Conservation (phyloP, 23 tunicate genomes). For the Diplosoma virens region DNA sequence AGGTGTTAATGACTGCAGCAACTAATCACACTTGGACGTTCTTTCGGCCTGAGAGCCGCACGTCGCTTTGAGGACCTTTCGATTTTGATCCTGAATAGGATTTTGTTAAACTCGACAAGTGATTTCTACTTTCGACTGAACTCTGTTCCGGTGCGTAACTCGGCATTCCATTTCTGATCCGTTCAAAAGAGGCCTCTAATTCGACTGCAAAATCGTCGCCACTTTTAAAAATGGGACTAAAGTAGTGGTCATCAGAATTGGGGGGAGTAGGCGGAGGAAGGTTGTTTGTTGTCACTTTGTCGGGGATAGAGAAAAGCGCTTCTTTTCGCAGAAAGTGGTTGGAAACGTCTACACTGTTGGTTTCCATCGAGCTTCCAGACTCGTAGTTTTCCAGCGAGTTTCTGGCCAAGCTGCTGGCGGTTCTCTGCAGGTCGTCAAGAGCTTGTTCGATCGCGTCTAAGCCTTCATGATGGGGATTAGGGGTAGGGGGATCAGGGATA, state of each 20-base stretch:
- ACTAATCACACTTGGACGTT: too few relatives aligned
- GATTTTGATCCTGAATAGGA: too few relatives aligned
- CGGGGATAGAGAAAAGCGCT: neutral
- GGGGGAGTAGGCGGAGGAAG: conserved; percentile 57
- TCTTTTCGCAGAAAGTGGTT: neutral
- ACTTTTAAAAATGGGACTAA: conserved; percentile 18
- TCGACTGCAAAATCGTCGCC: conserved; percentile 50
- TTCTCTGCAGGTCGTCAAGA: conserved; percentile 48
- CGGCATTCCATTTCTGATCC: conserved; percentile 43
- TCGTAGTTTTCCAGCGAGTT: conserved; percentile 5
- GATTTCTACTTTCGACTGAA: too few relatives aligned
- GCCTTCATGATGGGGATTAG: too few relatives aligned
- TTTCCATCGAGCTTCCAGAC: neutral
- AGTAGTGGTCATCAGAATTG: conserved; percentile 60
- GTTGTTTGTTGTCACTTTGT: too few relatives aligned
- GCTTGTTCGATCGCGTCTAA: conserved; percentile 49
- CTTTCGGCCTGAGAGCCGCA: too few relatives aligned
- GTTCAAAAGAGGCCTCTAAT: conserved; percentile 56
- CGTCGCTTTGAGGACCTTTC: too few relatives aligned
- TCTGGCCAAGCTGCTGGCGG: conserved; percentile 12
- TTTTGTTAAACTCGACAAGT: too few relatives aligned
- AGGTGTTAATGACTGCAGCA: too few relatives aligned
- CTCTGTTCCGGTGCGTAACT: neutral
- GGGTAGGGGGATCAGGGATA: conserved; percentile 27
- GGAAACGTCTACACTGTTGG: conserved; percentile 24